Evolutionary conservation across 2,888 invertebrate species (phyloP), one percentile per base, ranked within the genome.

Genomic region (Caenorhabditis sp.): DNA sequence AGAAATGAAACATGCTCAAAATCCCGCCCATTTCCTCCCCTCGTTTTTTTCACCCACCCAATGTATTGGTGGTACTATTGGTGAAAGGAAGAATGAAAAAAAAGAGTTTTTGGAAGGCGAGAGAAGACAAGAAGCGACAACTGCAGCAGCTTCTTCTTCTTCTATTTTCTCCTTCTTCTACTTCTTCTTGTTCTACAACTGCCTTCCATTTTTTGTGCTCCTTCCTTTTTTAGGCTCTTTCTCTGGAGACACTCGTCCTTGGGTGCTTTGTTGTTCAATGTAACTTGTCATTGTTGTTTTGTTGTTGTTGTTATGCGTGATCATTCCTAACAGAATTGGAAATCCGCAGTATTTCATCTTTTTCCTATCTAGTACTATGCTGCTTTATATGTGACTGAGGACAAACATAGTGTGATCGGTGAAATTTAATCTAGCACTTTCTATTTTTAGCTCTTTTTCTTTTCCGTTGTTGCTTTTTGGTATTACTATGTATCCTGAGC

Each of bases 171-270:
- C 12, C 23, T 23, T 23, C n/a, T 43, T 21, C 21, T 23, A 8
- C 23, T 52, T 52, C 5, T 52, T 52, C 23, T 52, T 52, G 52
- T 23, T 52, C 23, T 52, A 23, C 65, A 38, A 71, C 53, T 23
- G 21, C 21, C 10, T 20, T 20, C 53, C 53, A 53, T 53, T 53
- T 23, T 53, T 53, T 53, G 21, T 23, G 53, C 53, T 53, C 21
- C 53, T 53, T 53, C 23, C 53, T 53, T 53, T 53, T 53, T 53
- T 53, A 21, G 53, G 21, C 10, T 53, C 53, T 53, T 21, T 53
- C 70, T 70, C 70, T 70, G 70, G 70, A 70, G 70, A 70, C 66
- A 66, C 70, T 70, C 70, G 70, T 70, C 70, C 70, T 70, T 67
- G 63, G 43, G 43, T 43, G 43, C 63, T 63, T 62, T 70, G 59